Base-by-base conservation (phyloP, 2,797 vertebrate genomes). In the Pseudopleuronectes americanus region DNA sequence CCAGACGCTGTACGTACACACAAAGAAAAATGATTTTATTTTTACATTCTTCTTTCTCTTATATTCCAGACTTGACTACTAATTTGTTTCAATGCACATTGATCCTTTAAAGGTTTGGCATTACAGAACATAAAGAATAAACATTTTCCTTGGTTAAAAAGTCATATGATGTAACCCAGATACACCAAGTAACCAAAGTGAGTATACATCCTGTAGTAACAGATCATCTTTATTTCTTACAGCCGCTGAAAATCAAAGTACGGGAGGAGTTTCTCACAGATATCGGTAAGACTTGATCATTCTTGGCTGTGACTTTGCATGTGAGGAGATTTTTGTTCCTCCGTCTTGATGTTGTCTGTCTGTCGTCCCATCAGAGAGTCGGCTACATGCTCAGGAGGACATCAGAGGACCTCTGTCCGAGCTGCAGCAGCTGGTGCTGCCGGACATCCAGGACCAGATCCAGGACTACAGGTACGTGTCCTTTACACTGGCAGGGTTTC, bases 371-470 rank as follows among this genome's bases (percentile, higher is more conserved):
- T 8, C 86, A 98, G 97, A 97, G 28, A 73, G 65, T 23, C 95
- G 95, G 26, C 90, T 98, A 38, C 94, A 96, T 7, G 94, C 91
- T 0, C 92, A 95, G 64, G 97, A 98, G 64, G 97, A 99, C n/a
- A 84, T 95, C 76, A 91, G 96, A 0, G 81, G 91, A 0, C 85
- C 93, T 1, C 92, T 99, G 26, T 93, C 91, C 0, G 96, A 97
- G 56, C 94, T 97, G 23, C 97, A 98, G 91, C 96, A 96, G 84
- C 95, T 92, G 14, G 95, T 96, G 80, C 91, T 97, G 81, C 95
- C 95, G 0, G 96, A 97, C 74, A 96, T 99, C 76, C 96, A 98
- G 89, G 95, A 98, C 63, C 97, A 98, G 90, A 96, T 99, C n/a
- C 95, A 95, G 28, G 97, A 97, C 74, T 99, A 99, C 90, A 96